These are phyloP conservation scores for Cacatua alba DNA, from an alignment of 2,113 vertebrate species.

Conservation along the genomic window DNA sequence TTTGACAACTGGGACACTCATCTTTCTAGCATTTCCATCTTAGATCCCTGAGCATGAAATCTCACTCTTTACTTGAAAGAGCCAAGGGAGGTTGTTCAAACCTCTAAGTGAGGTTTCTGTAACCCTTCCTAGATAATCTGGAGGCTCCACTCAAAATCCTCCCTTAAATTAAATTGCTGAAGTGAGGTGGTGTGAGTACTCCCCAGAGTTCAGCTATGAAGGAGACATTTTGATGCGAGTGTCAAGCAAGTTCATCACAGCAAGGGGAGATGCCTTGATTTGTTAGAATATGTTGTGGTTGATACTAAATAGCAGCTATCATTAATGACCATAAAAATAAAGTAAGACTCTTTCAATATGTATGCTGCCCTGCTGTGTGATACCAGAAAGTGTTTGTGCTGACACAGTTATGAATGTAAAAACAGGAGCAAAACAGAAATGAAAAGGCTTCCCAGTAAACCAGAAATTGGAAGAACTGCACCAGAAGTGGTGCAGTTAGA, in stretches of 20 bases:
- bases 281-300: not conserved
- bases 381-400: not conserved
- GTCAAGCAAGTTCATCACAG: not conserved
- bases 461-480: not conserved
- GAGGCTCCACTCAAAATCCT: not conserved
- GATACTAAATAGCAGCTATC: not conserved
- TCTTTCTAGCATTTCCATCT: not conserved
- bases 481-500: not conserved
- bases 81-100: not conserved
- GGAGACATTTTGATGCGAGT: not conserved
- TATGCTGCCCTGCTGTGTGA: not conserved
- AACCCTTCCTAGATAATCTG: not conserved
- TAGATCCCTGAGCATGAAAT: not conserved
- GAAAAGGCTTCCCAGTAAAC: not conserved
- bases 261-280: not conserved
- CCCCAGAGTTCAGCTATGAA: not conserved
- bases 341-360: not conserved
- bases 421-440: not conserved
- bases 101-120: not conserved
- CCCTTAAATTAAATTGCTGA: not conserved
- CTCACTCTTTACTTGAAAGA: not conserved
- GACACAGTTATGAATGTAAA: not conserved
- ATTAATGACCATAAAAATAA: not conserved
- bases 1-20: not conserved
- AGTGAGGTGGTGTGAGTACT: not conserved